Evolutionary conservation across 1,140 invertebrate species (phyloP), one percentile per base, ranked within the genome.

Genomic region (Heterodera carotae): DNA sequence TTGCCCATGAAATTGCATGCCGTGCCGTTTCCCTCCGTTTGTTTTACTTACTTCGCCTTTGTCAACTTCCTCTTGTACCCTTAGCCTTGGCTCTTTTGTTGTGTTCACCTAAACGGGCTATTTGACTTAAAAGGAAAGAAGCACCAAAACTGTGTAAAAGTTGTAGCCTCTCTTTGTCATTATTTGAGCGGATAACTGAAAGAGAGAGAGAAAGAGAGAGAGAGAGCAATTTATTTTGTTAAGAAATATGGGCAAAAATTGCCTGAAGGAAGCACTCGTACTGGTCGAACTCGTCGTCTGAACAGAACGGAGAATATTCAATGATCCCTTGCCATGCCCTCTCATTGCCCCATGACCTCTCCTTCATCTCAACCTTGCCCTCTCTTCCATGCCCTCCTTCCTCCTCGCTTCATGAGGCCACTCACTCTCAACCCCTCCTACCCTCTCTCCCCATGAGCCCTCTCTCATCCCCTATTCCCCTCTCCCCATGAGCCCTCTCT

Each of bases 141-240:
- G 39, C 39, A 43, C 12, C 48, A 0, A 56, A 31, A 29, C 75
- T 12, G 84, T 87, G 79, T 87, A 88, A 76, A 87, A 86, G 73
- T 86, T 87, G 79, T 87, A 88, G 15, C 84, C 85, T 66, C 87
- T 67, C 71, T 86, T 88, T 48, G 84, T 87, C 86, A 88, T 88
- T 15, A 88, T 82, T 82, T 87, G 85, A 59, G 85, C 85, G 29
- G 85, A 88, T 18, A 87, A 71, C 84, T 86, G 64, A 69, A 56
- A 56, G 22, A 43, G 39, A 84, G 70, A 33, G 48, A 8, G 15
- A 33, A 10, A 69, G n/a, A 33, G n/a, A n/a, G n/a, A n/a, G n/a
- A n/a, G 8, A 10, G 7, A 70, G 12, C 43, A 69, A 18, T 31
- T 48, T 69, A 10, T 69, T 75, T 75, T 31, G 2, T 36, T 70